These are phyloP conservation scores for Henicopernis longicauda DNA, from an alignment of 2,113 vertebrate species.

Conservation along the genomic window DNA sequence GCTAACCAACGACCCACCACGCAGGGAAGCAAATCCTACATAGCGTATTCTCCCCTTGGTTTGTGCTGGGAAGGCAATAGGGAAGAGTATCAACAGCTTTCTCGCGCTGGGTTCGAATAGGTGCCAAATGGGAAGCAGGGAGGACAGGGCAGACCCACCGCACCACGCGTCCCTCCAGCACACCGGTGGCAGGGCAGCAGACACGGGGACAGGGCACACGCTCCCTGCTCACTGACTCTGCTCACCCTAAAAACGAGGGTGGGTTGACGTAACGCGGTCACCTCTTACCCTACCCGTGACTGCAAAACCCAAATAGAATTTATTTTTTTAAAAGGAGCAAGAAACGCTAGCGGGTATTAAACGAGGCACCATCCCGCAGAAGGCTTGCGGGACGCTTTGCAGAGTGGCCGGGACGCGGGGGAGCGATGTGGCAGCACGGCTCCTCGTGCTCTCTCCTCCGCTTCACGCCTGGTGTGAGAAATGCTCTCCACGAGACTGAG, in stretches of 20 bases:
- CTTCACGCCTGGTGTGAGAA: accelerated
- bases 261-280: background rate
- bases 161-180: accelerated
- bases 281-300: background rate
- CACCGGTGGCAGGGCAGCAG: background rate
- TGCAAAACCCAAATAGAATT: background rate
- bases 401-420: accelerated
- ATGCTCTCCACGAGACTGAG: accelerated
- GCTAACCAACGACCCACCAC: background rate
- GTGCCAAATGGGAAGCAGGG: background rate
- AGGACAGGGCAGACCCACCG: background rate
- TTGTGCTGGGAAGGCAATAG: background rate
- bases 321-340: background rate
- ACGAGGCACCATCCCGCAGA: background rate
- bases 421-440: accelerated
- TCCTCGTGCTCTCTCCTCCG: background rate
- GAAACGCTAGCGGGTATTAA: accelerated
- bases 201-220: accelerated
- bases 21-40: background rate
- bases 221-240: background rate
- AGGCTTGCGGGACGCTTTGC: accelerated
- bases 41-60: background rate
- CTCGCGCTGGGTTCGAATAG: background rate
- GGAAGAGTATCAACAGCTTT: background rate
- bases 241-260: background rate